Conservation (phyloP, 2,888 invertebrate genomes). For the Charanyca ferruginea region DNA sequence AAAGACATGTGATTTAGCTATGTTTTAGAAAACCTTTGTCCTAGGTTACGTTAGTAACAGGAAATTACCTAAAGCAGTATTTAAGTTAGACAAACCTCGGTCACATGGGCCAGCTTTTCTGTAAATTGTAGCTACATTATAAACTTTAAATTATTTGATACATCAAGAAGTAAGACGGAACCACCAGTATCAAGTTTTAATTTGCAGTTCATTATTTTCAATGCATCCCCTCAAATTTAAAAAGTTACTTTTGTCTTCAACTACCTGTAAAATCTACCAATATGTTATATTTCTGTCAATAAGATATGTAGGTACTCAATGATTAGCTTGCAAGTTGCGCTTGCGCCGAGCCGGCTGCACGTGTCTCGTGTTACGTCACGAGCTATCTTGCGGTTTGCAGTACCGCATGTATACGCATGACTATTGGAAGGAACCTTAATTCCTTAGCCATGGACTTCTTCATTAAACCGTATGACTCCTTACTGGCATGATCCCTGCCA, state of each 20-base stretch:
- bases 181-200: no score
- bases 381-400: conserved; percentile 23
- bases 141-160: no score
- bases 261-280: not conserved
- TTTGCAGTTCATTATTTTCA: no score
- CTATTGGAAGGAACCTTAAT: conserved; percentile 24
- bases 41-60: not conserved
- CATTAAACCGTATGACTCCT: not conserved
- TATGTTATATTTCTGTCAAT: not conserved
- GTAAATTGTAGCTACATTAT: no score
- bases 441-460: conserved; percentile 20
- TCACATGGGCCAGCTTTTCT: no score
- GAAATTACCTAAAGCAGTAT: not conserved
- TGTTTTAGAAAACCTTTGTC: no score
- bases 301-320: not conserved
- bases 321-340: conserved; percentile 19
- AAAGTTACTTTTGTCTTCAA: no score
- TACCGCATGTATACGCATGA: conserved; percentile 16
- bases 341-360: conserved; percentile 20
- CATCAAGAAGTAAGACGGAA: no score
- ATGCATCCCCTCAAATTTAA: no score
- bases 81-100: not conserved
- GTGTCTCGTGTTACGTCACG: conserved; percentile 50
- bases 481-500: no score
- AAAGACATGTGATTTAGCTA: no score